These are phyloP conservation scores for Mesorhabditis spiculigera DNA, from an alignment of 2,888 invertebrate species.

Conservation along the genomic window DNA sequence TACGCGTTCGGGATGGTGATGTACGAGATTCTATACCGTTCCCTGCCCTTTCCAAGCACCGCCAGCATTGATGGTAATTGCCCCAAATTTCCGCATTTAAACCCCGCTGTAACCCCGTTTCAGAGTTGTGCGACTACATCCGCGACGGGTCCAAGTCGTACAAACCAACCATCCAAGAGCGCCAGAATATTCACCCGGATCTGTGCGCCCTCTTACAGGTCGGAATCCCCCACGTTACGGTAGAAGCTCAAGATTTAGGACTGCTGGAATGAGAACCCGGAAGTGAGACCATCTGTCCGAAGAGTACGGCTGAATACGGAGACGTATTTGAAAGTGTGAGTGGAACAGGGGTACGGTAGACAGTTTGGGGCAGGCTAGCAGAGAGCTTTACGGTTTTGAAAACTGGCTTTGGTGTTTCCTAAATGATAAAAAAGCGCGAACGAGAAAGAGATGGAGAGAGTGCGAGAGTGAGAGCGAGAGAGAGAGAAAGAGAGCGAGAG, in stretches of 20 bases:
- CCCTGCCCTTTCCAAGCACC: constrained; percentile 36
- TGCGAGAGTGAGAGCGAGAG: neutral
- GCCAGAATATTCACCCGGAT: constrained; percentile 51
- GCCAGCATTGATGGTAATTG: constrained; percentile 32
- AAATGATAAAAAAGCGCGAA: no score
- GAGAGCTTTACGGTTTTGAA: neutral
- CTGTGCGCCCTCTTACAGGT: constrained; percentile 31
- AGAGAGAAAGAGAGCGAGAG: no score
- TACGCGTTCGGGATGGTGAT: constrained; percentile 54
- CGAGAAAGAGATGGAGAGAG: no score
- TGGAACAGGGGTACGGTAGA: constrained; percentile 9
- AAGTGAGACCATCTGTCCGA: constrained; percentile 54
- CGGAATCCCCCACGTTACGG: neutral
- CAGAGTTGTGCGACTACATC: constrained; percentile 46
- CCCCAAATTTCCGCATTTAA: no score
- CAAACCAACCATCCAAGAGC: constrained; percentile 45
- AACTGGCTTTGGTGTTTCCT: no score
- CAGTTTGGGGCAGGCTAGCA: neutral
- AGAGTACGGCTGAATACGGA: constrained; percentile 55
- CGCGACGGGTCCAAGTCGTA: constrained; percentile 44
- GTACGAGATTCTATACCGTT: constrained; percentile 49
- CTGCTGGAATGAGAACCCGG: constrained; percentile 51
- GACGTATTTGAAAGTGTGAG: constrained; percentile 49
- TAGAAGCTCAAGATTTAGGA: constrained; percentile 20
- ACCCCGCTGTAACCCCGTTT: no score